Conservation (phyloP, 2,113 vertebrate genomes). For the Delphinus delphis region DNA sequence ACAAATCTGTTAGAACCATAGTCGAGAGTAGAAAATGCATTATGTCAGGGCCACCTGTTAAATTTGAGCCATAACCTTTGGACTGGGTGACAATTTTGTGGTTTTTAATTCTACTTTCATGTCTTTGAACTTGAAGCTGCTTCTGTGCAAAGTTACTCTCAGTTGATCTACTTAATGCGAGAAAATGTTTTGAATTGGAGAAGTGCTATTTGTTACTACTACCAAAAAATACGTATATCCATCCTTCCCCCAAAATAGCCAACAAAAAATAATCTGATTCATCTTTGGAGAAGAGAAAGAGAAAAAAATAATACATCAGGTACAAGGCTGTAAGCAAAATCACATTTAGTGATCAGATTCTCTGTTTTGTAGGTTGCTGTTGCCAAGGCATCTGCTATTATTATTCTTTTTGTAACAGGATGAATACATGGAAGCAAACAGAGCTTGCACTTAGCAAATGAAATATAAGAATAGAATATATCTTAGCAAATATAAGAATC, state of each 20-base stretch:
- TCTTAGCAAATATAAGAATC: constrained; percentile 62
- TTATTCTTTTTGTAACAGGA: constrained; percentile 54
- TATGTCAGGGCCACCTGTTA: constrained; percentile 36
- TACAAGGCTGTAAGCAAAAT: constrained; percentile 47
- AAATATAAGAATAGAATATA: constrained; percentile 62
- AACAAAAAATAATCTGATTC: constrained; percentile 25
- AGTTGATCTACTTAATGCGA: background rate
- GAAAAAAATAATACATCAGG: background rate
- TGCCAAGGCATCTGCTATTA: constrained; percentile 74
- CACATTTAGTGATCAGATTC: constrained; percentile 53
- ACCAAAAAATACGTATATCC: background rate
- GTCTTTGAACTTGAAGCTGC: constrained; percentile 56
- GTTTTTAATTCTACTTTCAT: constrained; percentile 60
- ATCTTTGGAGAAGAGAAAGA: constrained; percentile 26
- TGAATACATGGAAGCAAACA: constrained; percentile 70
- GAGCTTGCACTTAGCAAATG: constrained; percentile 54
- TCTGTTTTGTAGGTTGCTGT: constrained; percentile 64
- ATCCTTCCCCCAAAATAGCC: background rate
- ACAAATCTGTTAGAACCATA: constrained; percentile 59
- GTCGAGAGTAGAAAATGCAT: constrained; percentile 43
- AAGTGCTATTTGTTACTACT: constrained; percentile 13
- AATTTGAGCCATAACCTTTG: constrained; percentile 58
- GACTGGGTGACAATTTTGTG: constrained; percentile 56
- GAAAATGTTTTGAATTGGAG: constrained; percentile 32
- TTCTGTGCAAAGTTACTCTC: background rate